Base-by-base conservation (phyloP, 2,888 invertebrate genomes). In the Epiblema foenella region DNA sequence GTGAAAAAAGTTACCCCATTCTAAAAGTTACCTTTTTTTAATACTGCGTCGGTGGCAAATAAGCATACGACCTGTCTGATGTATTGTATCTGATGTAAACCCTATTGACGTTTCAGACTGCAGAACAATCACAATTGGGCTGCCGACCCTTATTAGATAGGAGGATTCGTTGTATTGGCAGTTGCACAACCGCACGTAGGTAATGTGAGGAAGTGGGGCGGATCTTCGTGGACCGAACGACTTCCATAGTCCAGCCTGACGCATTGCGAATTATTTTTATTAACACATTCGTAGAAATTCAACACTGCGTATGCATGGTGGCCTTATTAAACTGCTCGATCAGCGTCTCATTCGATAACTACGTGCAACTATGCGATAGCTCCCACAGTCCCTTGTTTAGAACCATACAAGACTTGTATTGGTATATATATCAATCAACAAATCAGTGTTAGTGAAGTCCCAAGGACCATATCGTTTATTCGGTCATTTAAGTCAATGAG, bases 401-500 rank as follows among this genome's bases (percentile, higher is more conserved):
- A 59, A 46, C 46, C 12, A 46, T n/a, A 46, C 46, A n/a, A 60
- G 33, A 20, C n/a, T 29, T n/a, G 18, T 59, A 54, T 12, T n/a
- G 37, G n/a, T 57, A 62, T 67, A 67, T 62, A 54, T 37, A 49
- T 57, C 65, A 59, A 60, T 56, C 66, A 18, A 58, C 51, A 62
- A 67, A 71, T 67, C 60, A 66, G 57, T 65, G 69, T 46, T 37
- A 46, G 20, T 63, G 54, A 69, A 63, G 57, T 20, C 18, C 54
- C 68, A 72, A 72, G 64, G 68, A 72, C 68, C 72, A 68, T 63
- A 46, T 58, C 63, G 65, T 67, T 71, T 58, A 54, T 68, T 72
- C 42, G 39, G 58, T 72, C 72, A 68, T 64, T 72, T 52, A 78
- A 83, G 79, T 67, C 86, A 82, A 79, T 84, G 82, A 81, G 80